Conservation (phyloP, 2,797 vertebrate species). For the Pseudotriccus pelzelni region DNA sequence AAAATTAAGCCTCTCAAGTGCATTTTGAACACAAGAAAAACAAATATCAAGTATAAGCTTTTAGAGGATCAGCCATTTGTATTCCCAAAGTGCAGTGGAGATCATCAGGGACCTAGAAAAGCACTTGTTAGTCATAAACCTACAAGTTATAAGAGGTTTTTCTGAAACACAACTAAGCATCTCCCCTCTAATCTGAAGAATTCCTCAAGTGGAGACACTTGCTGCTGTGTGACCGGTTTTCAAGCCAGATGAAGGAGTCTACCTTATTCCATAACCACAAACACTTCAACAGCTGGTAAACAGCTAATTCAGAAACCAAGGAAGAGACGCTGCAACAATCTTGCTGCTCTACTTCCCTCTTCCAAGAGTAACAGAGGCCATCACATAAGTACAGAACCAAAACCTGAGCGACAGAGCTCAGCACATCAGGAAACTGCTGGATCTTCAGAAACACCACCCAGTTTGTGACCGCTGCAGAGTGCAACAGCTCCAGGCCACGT, state of each 20-base stretch:
- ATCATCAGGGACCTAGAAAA: background rate
- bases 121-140: background rate
- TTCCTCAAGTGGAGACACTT: background rate
- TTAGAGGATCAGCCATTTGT: background rate
- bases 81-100: background rate
- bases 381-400: background rate
- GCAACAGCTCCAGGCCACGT: background rate
- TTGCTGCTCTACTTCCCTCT: background rate
- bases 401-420: background rate
- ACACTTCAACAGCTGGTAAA: background rate
- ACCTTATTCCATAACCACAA: background rate
- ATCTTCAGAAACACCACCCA: background rate
- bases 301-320: background rate
- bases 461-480: accelerated
- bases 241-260: background rate
- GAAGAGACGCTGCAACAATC: background rate
- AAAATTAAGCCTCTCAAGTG: background rate
- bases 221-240: background rate
- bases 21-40: background rate
- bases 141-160: background rate
- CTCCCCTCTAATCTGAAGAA: background rate
- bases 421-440: background rate
- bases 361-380: background rate
- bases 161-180: background rate
- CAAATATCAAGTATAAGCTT: background rate